phyloP scores from a whole-genome alignment of 1,140 invertebrate species.

The Dinoponera quadriceps region DNA sequence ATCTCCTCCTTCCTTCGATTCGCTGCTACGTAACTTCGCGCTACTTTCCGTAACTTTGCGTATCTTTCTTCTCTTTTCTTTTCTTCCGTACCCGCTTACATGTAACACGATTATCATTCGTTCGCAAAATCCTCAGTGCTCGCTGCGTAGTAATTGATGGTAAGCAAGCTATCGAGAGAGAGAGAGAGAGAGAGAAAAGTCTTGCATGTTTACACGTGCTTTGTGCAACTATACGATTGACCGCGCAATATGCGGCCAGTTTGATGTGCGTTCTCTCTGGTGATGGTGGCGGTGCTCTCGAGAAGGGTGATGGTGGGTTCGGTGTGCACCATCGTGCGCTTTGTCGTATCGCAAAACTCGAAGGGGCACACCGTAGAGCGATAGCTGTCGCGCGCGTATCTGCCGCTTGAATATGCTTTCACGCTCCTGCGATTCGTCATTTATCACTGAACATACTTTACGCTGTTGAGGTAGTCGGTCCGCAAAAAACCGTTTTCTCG shows the following conservation, averaged over 20 bases:
- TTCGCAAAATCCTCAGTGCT: constrained; percentile 11
- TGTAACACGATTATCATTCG: background rate
- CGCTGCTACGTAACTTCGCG: background rate
- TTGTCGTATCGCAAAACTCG: background rate
- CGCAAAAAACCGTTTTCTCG: too few species aligned
- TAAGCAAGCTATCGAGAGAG: constrained; percentile 25
- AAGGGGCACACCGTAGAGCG: background rate
- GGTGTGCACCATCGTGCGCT: constrained; percentile 17
- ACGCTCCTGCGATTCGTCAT: too few species aligned
- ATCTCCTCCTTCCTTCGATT: background rate
- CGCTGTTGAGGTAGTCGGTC: too few species aligned
- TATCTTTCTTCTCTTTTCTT: background rate
- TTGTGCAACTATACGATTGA: constrained; percentile 61
- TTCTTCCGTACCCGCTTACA: background rate
- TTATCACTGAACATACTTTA: too few species aligned
- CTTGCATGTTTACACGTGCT: constrained; percentile 69
- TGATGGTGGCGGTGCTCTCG: constrained; percentile 79
- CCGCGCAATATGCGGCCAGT: constrained; percentile 59
- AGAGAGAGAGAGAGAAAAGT: too few species aligned
- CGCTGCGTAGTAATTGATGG: background rate
- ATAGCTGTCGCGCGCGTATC: too few species aligned
- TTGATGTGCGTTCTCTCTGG: constrained; percentile 75
- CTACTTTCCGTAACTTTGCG: too few species aligned
- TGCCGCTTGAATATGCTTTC: too few species aligned
- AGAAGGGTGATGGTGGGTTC: constrained; percentile 59